Evolutionary conservation across 1,140 invertebrate species (phyloP), one percentile per base, ranked within the genome.

Genomic region (Panonychus citri): DNA sequence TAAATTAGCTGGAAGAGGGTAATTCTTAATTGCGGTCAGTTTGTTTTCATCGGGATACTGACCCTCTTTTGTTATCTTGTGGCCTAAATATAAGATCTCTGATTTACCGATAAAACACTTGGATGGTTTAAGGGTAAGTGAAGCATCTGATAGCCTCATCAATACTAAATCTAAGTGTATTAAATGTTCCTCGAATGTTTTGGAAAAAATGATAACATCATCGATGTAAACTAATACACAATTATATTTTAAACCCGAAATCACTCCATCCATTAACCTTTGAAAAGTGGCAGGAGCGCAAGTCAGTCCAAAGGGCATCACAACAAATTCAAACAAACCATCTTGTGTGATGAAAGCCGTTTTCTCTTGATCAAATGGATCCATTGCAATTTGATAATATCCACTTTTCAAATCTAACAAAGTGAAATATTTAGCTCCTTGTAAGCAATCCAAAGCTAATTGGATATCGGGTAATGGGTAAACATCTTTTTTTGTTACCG

Each of bases 381-480:
- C 37, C 28, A 60, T 49, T 3, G 4, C 7, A 37, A 62, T 52
- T 39, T 62, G 53, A 1, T 52, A 57, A 52, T 58, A 62, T 3
- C 61, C 59, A 26, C 12, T 28, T 15, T 26, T 49, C 17, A 61
- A 48, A 59, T 62, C 59, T n/a, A 62, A 17, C 3, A 25, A 19
- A 7, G 53, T 55, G 26, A 58, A 58, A 25, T 25, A 39, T 21
- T 13, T 34, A 40, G 53, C 52, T 12, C 58, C 40, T 4, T 67
- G 68, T 1, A 60, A 19, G 0, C 75, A 56, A 4, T 66, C 62
- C 10, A 74, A 55, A 10, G 59, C 57, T 8, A 68, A 64, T 24
- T 62, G 67, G 48, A 67, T 69, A 34, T 58, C 57, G 0, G 70
- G 69, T 7, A 73, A 55, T 0, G 70, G 71, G 59, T 62, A 71